Conservation (phyloP, 2,113 vertebrate species). For the Alligator mississippiensis region DNA sequence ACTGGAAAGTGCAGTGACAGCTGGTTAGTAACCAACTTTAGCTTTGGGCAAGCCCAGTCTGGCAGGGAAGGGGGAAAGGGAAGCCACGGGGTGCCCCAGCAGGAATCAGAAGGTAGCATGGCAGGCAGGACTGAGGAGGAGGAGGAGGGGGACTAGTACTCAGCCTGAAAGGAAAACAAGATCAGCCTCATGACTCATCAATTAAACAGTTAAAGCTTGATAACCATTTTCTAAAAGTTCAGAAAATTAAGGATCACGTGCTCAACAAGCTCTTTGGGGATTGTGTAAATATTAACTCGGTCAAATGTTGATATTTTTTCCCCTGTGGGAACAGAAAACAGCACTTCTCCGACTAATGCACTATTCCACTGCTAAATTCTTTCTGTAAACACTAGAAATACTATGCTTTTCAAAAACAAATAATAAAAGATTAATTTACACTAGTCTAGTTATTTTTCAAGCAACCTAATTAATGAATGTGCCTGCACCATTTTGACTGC, state of each 20-base stretch:
- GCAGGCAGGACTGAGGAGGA: no score
- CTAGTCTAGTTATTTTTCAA: not conserved
- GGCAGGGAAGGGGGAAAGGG: no score
- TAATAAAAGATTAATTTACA: not conserved
- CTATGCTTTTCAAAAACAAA: not conserved
- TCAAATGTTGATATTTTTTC: not conserved
- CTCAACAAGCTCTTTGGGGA: not conserved
- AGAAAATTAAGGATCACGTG: not conserved
- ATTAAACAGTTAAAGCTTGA: no score
- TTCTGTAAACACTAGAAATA: not conserved
- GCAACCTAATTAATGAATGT: not conserved
- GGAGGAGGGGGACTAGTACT: no score
- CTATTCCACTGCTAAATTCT: not conserved
- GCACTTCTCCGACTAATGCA: not conserved
- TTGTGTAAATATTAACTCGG: not conserved
- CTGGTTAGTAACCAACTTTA: no score
- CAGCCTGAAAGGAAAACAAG: not conserved
- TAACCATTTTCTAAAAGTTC: not conserved
- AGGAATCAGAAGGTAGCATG: no score
- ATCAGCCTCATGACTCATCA: no score
- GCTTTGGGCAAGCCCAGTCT: no score
- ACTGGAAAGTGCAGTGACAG: no score
- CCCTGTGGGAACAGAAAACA: not conserved
- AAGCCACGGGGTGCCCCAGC: no score
- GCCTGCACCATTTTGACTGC: not conserved